Evolutionary conservation across 2,797 vertebrate genomes (phyloP).

Genomic region (Hypotaenidia philippensis): DNA sequence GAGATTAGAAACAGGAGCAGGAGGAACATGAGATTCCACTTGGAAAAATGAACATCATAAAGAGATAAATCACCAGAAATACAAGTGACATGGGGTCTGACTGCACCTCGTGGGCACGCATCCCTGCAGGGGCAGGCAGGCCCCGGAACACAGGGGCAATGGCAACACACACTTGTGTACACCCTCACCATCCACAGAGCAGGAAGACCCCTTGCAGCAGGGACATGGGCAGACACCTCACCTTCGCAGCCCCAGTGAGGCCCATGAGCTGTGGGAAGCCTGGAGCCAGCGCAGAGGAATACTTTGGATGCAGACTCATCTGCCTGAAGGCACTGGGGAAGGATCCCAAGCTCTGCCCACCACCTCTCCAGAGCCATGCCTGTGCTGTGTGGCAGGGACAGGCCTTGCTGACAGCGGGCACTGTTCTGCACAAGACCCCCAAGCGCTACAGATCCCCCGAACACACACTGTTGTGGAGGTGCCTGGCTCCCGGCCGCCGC

Average conservation of each 20-base stretch:
- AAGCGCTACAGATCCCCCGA: neutral
- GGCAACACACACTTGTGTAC: rapidly evolving
- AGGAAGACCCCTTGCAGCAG: neutral
- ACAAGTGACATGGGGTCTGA: neutral
- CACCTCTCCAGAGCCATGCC: neutral
- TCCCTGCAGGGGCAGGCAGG: neutral
- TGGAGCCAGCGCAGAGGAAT: neutral
- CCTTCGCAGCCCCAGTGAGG: rapidly evolving
- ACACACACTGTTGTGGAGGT: rapidly evolving
- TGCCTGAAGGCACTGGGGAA: rapidly evolving
- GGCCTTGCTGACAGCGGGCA: rapidly evolving
- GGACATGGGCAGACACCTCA: neutral
- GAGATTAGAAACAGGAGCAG: neutral
- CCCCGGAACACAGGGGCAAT: neutral
- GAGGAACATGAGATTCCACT: neutral
- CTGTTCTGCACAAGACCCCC: neutral
- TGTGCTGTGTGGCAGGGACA: rapidly evolving
- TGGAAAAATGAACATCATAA: neutral
- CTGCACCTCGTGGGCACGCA: neutral
- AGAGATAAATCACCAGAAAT: neutral
- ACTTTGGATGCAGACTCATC: neutral
- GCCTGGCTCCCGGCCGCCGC: neutral
- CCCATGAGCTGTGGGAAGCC: neutral
- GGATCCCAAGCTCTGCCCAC: neutral
- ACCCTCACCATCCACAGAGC: neutral